Evolutionary conservation across 2,113 vertebrate species (phyloP), one percentile per base, ranked within the genome.

Genomic region (Hippocampus guttulatus): DNA sequence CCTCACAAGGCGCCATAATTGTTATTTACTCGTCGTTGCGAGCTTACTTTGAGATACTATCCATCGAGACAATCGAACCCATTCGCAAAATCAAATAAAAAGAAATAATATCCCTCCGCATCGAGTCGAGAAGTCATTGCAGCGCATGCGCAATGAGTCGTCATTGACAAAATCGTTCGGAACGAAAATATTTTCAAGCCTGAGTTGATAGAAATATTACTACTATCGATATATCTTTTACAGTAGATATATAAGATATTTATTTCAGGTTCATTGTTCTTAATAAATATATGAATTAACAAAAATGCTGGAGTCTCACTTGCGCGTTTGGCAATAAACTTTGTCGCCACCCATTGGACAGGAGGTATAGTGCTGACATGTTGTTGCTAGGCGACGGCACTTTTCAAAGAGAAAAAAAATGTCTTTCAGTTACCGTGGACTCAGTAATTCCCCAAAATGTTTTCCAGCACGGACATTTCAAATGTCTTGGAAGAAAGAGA

Each of bases 401-500:
- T 69, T 70, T 8, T 70, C 68, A 77, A 7, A 20, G 18, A 52
- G 15, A 15, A 15, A 47, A 15, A 47, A 47, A 47, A 47, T 8
- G 18, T 40, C 18, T 63, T 63, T 40, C 20, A 63, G 61, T 41
- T 41, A n/a, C 8, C 3, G 1, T 38, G 7, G 60, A 20, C 18
- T 61, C 18, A 7, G 2, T 47, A 82, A 52, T 64, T 45, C 85
- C 5, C 77, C 51, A 8, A 91, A 90, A 54, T 85, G 89, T 84
- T 95, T 93, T 80, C 92, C 93, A n/a, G 86, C 89, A 61, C 86
- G 90, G 75, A 88, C 58, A 30, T 72, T 91, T n/a, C 45, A 70
- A 3, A 86, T 3, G 16, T 1, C 9, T n/a, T 1, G 30, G 30
- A 61, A 20, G 23, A 58, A 58, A 27, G 5, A 14, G n/a, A 16